Evolutionary conservation across 2,888 invertebrate genomes (phyloP).

Genomic region (Lasioglossum leucozonium): DNA sequence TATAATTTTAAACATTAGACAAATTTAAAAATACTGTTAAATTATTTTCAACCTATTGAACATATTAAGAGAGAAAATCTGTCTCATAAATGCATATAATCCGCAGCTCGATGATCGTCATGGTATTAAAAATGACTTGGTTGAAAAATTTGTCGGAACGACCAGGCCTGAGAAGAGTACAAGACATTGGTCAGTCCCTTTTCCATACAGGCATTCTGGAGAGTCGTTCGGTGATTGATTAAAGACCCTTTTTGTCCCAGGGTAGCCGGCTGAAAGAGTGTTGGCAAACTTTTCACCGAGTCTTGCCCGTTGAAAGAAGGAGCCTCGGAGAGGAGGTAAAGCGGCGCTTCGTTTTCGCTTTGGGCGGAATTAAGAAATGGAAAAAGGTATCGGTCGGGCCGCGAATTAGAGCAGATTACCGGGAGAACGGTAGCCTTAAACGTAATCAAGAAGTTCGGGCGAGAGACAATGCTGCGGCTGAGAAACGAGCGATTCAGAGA

Average conservation of each 20-base stretch:
- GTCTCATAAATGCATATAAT: too few species aligned
- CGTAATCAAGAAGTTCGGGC: neutral
- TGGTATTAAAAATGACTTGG: neutral
- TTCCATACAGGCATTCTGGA: neutral
- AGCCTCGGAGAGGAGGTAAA: neutral
- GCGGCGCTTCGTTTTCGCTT: neutral
- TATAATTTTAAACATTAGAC: too few species aligned
- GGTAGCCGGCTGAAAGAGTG: neutral
- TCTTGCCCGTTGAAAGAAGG: neutral
- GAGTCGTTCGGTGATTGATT: conserved; percentile 3
- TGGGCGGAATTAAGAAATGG: conserved; percentile 6
- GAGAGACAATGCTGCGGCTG: neutral
- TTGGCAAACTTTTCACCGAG: conserved; percentile 1
- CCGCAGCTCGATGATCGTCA: neutral
- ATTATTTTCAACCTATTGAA: too few species aligned
- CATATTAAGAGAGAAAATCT: too few species aligned
- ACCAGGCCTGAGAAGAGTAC: too few species aligned
- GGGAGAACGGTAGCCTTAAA: neutral
- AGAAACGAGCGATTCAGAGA: neutral
- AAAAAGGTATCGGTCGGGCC: neutral
- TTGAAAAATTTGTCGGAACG: neutral
- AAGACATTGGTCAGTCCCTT: neutral
- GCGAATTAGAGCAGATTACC: conserved; percentile 6
- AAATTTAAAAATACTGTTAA: too few species aligned
- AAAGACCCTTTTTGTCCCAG: neutral